Conservation (phyloP, 2,797 vertebrate genomes). For the Sparus aurata region DNA sequence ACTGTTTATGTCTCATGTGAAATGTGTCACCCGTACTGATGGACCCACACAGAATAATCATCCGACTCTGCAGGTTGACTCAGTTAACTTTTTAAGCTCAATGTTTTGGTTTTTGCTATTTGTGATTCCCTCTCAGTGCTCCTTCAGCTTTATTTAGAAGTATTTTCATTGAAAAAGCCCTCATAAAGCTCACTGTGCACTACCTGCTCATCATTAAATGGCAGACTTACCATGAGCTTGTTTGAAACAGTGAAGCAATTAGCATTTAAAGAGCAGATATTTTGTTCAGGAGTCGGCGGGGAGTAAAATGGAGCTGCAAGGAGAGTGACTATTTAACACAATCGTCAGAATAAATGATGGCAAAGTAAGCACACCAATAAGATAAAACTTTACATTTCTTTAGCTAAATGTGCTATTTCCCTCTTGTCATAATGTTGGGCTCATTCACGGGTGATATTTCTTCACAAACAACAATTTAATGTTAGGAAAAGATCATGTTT, state of each 20-base stretch:
- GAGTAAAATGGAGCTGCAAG: background rate
- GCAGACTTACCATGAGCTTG: background rate
- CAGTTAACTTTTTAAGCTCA: background rate
- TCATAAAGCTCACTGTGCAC: background rate
- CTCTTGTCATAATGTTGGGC: too few relatives aligned
- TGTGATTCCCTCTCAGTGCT: background rate
- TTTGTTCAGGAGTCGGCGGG: background rate
- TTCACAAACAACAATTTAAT: too few relatives aligned
- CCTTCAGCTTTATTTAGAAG: background rate
- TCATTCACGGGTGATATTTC: too few relatives aligned
- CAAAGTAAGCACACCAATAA: too few relatives aligned
- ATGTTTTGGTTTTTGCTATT: constrained; percentile 1
- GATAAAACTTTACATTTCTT: too few relatives aligned
- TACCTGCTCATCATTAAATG: background rate
- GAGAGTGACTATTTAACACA: too few relatives aligned
- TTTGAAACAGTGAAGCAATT: background rate
- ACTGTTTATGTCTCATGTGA: background rate
- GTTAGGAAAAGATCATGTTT: too few relatives aligned
- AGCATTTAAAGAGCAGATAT: background rate
- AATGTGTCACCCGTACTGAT: background rate
- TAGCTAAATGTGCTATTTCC: too few relatives aligned
- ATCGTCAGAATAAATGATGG: background rate
- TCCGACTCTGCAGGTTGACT: background rate
- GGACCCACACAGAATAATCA: background rate
- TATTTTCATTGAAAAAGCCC: background rate